Percentiles rank a stretch among this genome's conserved stretches.
These are phyloP conservation scores for Adrianichthys oophorus DNA, from an alignment of 2,797 vertebrate genomes.

Conservation along the genomic window DNA sequence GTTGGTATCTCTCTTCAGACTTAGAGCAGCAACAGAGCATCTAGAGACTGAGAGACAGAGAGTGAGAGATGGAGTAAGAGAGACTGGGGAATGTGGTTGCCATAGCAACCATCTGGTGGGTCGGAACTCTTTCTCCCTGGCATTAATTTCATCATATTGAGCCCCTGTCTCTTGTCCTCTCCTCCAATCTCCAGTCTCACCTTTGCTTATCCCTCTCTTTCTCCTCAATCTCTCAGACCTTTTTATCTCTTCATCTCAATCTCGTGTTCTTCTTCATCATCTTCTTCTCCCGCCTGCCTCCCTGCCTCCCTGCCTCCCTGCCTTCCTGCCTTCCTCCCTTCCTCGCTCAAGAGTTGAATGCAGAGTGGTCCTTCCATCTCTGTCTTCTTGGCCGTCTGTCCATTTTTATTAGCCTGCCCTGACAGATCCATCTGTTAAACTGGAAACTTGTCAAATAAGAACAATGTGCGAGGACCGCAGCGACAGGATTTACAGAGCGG, in stretches of 20 bases:
- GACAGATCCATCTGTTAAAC: constrained; percentile 53
- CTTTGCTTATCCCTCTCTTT: constrained; percentile 58
- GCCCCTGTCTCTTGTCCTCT: constrained; percentile 56
- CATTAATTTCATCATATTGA: constrained; percentile 76
- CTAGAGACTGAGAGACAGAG: constrained; percentile 49
- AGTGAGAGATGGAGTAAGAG: constrained; percentile 37
- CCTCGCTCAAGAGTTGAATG: constrained; percentile 32
- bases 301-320: constrained; percentile 6
- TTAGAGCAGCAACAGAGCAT: constrained; percentile 72
- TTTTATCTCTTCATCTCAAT: constrained; percentile 65
- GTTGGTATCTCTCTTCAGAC: constrained; percentile 66
- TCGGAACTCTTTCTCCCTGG: constrained; percentile 77
- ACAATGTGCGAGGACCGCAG: constrained; percentile 18
- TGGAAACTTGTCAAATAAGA: constrained; percentile 25
- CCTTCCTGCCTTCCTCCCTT: constrained; percentile 10
- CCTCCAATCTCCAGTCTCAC: constrained; percentile 49
- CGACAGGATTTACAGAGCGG: constrained; percentile 5
- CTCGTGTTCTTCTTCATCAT: constrained; percentile 38
- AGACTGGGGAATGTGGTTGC: constrained; percentile 77
- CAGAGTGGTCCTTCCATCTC: constrained; percentile 32
- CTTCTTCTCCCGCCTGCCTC: constrained; percentile 15
- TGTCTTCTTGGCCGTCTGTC: constrained; percentile 40
- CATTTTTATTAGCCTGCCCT: constrained; percentile 28
- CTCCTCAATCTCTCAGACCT: constrained; percentile 45
- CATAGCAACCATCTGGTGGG: constrained; percentile 83